Percentiles rank a stretch among this genome's conserved stretches.
Evolutionary conservation across 2,113 vertebrate genomes (phyloP).

Genomic region (Aegotheles bennettii): DNA sequence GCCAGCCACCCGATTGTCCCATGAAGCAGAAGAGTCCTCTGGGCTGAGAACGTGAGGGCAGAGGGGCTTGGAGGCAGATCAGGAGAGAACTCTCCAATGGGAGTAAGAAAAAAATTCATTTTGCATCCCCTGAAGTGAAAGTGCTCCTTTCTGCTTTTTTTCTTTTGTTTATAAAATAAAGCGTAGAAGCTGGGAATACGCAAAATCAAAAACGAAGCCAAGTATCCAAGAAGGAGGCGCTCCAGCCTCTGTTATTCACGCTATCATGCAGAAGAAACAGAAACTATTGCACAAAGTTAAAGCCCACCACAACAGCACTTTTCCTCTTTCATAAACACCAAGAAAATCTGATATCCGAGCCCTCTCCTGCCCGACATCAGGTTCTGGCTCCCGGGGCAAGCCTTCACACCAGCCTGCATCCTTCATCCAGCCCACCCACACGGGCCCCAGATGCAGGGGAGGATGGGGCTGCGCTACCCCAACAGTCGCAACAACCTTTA

Average conservation of each 20-base stretch:
- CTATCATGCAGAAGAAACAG: background rate
- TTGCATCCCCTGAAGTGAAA: background rate
- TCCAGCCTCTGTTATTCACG: background rate
- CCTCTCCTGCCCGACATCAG: rapidly evolving
- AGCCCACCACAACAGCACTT: background rate
- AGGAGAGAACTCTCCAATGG: background rate
- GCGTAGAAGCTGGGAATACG: background rate
- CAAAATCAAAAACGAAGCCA: background rate
- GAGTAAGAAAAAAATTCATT: background rate
- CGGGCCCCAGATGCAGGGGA: rapidly evolving
- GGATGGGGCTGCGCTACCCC: rapidly evolving
- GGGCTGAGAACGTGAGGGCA: background rate
- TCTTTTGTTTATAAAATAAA: background rate
- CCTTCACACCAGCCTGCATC: background rate
- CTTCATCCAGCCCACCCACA: background rate
- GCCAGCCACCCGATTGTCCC: rapidly evolving
- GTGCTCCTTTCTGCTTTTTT: background rate
- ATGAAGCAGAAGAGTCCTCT: background rate
- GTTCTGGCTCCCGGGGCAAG: rapidly evolving
- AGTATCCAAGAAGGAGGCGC: background rate
- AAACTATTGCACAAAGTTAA: background rate
- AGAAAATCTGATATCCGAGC: background rate
- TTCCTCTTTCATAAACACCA: background rate
- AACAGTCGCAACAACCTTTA: background rate
- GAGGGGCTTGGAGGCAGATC: background rate